Evolutionary conservation across 1,140 invertebrate species (phyloP).

Genomic region (Octopus bimaculoides): DNA sequence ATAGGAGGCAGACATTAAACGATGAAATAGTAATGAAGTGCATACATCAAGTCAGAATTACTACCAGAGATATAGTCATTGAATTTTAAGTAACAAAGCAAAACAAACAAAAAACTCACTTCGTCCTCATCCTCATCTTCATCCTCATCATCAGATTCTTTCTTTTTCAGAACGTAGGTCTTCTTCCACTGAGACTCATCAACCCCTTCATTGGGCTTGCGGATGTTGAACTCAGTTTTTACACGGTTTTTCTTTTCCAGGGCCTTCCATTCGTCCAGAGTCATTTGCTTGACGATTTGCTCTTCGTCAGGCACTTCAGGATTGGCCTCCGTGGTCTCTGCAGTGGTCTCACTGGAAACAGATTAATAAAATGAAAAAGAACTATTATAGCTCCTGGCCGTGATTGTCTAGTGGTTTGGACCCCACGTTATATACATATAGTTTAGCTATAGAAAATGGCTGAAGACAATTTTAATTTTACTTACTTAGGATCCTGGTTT

Average conservation of each 20-base stretch:
- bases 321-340: conserved; percentile 27
- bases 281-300: conserved; percentile 43
- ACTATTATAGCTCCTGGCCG: too few species aligned
- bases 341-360: conserved; percentile 37
- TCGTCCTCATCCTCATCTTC: conserved; percentile 29
- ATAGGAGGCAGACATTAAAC: too few species aligned
- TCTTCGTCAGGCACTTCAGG: conserved; percentile 29
- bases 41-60: neutral
- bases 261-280: conserved; percentile 50
- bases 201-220: conserved; percentile 46
- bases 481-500: conserved; percentile 50
- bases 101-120: neutral
- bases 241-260: conserved; percentile 35
- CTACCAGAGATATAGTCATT: too few species aligned
- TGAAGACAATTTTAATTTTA: conserved; percentile 5
- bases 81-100: too few species aligned
- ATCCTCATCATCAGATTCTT: conserved; percentile 15
- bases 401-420: too few species aligned
- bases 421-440: too few species aligned
- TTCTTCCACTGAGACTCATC: conserved; percentile 42
- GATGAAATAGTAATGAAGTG: too few species aligned
- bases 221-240: conserved; percentile 44
- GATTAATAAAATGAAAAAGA: neutral
- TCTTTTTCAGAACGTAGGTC: conserved; percentile 41
- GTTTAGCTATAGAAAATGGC: neutral